These are phyloP conservation scores for Gryon sp. DNA, from an alignment of 1,140 invertebrate genomes.

Conservation along the genomic window DNA sequence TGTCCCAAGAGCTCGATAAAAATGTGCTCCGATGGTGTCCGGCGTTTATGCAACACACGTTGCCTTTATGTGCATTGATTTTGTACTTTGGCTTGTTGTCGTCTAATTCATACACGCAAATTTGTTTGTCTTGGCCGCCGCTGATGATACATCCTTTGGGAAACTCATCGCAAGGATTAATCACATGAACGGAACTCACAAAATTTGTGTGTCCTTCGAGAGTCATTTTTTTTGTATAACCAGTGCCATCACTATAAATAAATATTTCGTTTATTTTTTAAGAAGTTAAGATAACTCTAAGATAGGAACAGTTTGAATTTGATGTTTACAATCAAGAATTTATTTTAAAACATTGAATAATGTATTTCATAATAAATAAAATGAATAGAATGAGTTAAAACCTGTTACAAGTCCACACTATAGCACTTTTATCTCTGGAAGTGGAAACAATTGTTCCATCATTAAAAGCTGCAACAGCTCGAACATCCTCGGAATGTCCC, in stretches of 20 bases:
- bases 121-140: constrained; percentile 92
- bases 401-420: constrained; percentile 89
- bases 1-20: constrained; percentile 94
- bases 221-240: constrained; percentile 82
- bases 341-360: too few species aligned
- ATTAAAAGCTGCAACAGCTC: constrained; percentile 83
- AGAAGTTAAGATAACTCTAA: background rate
- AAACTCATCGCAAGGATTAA: constrained; percentile 84
- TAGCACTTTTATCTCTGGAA: constrained; percentile 92
- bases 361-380: too few species aligned
- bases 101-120: constrained; percentile 86
- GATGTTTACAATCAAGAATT: too few species aligned
- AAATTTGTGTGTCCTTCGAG: constrained; percentile 92
- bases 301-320: too few species aligned
- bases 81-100: constrained; percentile 82
- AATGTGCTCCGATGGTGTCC: constrained; percentile 81
- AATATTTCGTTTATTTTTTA: background rate
- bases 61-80: constrained; percentile 89
- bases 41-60: constrained; percentile 84
- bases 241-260: constrained; percentile 79
- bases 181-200: constrained; percentile 88
- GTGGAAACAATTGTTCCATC: constrained; percentile 88
- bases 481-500: constrained; percentile 91
- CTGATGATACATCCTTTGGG: constrained; percentile 91
- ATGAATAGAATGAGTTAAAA: too few species aligned